Base-by-base conservation (phyloP, 2,888 invertebrate genomes). In the Gastracanthus pulcherrimus region DNA sequence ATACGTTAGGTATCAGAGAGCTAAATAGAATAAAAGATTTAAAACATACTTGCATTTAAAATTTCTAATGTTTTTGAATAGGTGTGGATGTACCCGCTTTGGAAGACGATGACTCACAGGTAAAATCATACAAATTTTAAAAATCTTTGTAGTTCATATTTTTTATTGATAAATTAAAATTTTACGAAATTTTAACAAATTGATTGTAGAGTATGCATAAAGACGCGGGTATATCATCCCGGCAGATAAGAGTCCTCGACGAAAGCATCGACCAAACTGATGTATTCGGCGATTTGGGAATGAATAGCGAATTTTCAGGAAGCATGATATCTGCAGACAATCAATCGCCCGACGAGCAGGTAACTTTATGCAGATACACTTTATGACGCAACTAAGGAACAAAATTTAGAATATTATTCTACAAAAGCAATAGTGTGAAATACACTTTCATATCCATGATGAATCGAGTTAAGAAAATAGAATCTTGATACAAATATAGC, bases 281-380 rank as follows among this genome's bases (percentile, higher is more conserved):
- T 4, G 9, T 55, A 13, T 11, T 16, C n/a, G 23, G 29, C 11
- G 36, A 80, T 23, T 34, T 26, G 3, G 58, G 19, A 31, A 23
- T 26, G 9, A 48, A 69, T 48, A 45, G 29, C 11, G 55, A 66
- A 9, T 66, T 58, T 41, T 58, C 36, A 3, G 31, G 19, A 11
- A 79, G 71, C 29, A 67, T 70, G 66, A 64, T 79, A 34, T 55
- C n/a, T n/a, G n/a, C 62, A 45, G 51, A 51, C 38, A 31, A 13
- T 9, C n/a, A 36, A 45, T 29, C 34, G 1, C 23, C 16, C 1
- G 31, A 51, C 7, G 48, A 60, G 11, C 60, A 75, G 69, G 80
- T 80, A 69, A 55, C 31, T 62, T 19, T 69, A 23, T 58, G 19
- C 3, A 51, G 16, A 51, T 26, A 31, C 34, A 9, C 58, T 67